Evolutionary conservation across 2,888 invertebrate species (phyloP), one percentile per base, ranked within the genome.

Genomic region (Lepetodrilus schrolli): DNA sequence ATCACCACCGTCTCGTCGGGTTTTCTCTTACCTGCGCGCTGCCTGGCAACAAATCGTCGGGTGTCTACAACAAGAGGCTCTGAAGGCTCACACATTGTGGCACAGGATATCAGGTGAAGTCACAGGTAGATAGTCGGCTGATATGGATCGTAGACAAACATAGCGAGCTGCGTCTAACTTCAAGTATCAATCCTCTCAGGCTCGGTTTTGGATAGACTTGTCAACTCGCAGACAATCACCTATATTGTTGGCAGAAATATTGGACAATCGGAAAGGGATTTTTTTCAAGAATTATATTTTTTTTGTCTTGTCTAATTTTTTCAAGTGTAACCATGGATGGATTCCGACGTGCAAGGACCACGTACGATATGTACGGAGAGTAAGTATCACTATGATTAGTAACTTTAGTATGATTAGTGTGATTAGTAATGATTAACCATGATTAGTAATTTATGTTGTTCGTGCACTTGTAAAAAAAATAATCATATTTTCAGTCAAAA

Each of bases 311-410:
- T 17, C 38, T 36, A 4, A 36, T 37, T 21, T 20, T 23, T 34
- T 13, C 17, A 70, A n/a, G 36, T 4, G 50, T 21, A 66, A 51
- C 10, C 48, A 74, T 74, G 74, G 17, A 70, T 23, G 74, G 43
- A 21, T 58, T 73, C 37, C 48, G 66, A 49, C 36, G 75, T 10
- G 68, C 75, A 23, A 47, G 66, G 34, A 75, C 75, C 8, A 70
- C 72, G 1, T 75, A 72, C 30, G 75, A 75, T 43, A 51, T 58
- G n/a, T 65, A 70, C 26, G 72, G 30, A 34, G 75, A 75, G 75
- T 75, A 70, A 69, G 75, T 75, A 17, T 1, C 26, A n/a, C 10
- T 50, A 4, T 20, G 20, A n/a, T n/a, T n/a, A n/a, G n/a, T n/a
- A n/a, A n/a, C n/a, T n/a, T n/a, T n/a, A n/a, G n/a, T n/a, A n/a